phyloP scores from a whole-genome alignment of 2,113 vertebrate species.

The Tapirus terrestris region DNA sequence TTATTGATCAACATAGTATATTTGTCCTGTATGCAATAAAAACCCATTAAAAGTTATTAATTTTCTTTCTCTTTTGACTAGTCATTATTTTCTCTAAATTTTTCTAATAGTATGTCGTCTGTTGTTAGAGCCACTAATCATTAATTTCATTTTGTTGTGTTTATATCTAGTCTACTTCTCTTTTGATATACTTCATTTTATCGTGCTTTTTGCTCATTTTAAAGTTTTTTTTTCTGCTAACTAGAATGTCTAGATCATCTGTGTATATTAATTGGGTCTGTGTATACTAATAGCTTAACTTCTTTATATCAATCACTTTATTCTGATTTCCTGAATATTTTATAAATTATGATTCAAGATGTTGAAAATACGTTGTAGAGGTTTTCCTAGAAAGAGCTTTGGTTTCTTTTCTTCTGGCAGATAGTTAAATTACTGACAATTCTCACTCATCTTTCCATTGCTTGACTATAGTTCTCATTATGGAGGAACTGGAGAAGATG shows the following conservation, averaged over 20 bases:
- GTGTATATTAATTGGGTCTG: neutral
- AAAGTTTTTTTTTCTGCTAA: neutral
- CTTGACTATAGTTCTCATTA: neutral
- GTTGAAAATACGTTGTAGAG: neutral
- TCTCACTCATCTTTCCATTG: neutral
- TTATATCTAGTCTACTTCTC: neutral
- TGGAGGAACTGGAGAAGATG: rapidly evolving
- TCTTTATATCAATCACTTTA: neutral
- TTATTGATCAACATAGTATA: neutral
- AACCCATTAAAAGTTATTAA: neutral
- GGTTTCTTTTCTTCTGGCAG: neutral
- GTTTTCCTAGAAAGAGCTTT: neutral
- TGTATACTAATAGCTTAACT: neutral
- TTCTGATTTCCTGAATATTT: neutral
- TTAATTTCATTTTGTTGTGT: neutral
- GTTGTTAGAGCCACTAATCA: neutral
- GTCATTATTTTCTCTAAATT: neutral
- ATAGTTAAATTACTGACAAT: neutral
- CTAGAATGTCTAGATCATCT: neutral
- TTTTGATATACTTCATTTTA: neutral
- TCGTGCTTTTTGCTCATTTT: neutral
- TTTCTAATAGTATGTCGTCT: neutral
- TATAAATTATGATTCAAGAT: neutral
- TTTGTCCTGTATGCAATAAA: neutral
- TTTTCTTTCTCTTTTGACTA: neutral